Conservation (phyloP, 2,888 invertebrate species). For the Ellobium chinense region DNA sequence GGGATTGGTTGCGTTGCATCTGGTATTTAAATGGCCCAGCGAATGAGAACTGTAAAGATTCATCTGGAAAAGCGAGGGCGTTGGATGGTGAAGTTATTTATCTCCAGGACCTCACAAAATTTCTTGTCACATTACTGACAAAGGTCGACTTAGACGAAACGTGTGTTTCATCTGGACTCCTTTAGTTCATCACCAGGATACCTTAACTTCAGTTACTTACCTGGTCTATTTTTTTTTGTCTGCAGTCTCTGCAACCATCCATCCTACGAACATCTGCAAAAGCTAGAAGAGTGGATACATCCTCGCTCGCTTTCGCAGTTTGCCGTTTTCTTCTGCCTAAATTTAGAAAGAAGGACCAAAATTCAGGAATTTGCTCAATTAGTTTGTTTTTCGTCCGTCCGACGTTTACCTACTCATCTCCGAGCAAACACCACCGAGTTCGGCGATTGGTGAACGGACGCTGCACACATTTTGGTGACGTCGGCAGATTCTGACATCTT, state of each 20-base stretch:
- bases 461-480: background rate
- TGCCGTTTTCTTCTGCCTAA: background rate
- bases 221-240: too few relatives aligned
- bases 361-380: background rate
- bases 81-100: background rate
- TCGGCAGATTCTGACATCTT: background rate
- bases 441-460: background rate
- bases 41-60: background rate
- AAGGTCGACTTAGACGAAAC: background rate
- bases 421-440: background rate
- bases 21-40: background rate
- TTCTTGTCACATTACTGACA: background rate
- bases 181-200: too few relatives aligned
- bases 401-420: background rate
- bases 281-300: too few relatives aligned
- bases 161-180: background rate
- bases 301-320: background rate
- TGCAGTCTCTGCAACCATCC: background rate
- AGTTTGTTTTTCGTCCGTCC: background rate
- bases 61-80: background rate
- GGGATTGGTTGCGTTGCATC: background rate
- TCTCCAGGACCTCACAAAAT: background rate
- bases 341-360: background rate
- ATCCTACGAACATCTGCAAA: too few relatives aligned
- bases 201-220: background rate